Base-by-base conservation (phyloP, 1,140 invertebrate species). In the Magallana gigas region DNA sequence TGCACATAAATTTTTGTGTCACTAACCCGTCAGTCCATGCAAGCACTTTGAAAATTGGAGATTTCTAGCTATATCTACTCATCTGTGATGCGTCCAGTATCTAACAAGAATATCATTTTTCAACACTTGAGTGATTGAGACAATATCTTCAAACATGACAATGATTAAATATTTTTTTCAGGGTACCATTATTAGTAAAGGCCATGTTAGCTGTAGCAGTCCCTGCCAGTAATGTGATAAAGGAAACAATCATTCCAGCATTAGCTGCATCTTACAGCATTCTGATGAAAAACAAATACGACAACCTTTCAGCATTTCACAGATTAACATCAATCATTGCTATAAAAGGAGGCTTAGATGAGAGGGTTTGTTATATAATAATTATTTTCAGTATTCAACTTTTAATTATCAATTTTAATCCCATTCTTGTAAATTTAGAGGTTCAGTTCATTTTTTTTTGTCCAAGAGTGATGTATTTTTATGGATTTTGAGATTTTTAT, bases 191-290 rank as follows among this genome's bases (percentile, higher is more conserved):
- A 62, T 62, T 62, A 62, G 60, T 62, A 62, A 62, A 62, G 60
- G 60, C 60, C 60, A 62, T 62, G 59, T 62, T 62, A 62, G 60
- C 60, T n/a, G 60, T 62, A 62, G 60, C 60, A 62, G 60, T 62
- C 12, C 60, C 60, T 62, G 60, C 60, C 60, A 62, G 12, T 62
- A 62, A 62, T 62, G 60, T 62, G 16, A 14, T 62, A n/a, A 62
- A 62, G 60, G 60, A 62, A 62, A 62, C 60, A 2, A 62, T 62
- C 16, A 62, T 62, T 62, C 60, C 12, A 62, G 60, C 60, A 14
- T 62, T 62, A 62, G 60, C 60, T n/a, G 60, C 60, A 16, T 62
- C 60, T n/a, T 62, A 62, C 60, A 62, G 60, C 14, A 62, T 62
- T 62, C 16, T 62, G 60, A 62, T 62, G 60, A 62, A 62, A 62